Conservation (phyloP, 1,140 invertebrate species). For the Cyrtorhinus lividipennis region DNA sequence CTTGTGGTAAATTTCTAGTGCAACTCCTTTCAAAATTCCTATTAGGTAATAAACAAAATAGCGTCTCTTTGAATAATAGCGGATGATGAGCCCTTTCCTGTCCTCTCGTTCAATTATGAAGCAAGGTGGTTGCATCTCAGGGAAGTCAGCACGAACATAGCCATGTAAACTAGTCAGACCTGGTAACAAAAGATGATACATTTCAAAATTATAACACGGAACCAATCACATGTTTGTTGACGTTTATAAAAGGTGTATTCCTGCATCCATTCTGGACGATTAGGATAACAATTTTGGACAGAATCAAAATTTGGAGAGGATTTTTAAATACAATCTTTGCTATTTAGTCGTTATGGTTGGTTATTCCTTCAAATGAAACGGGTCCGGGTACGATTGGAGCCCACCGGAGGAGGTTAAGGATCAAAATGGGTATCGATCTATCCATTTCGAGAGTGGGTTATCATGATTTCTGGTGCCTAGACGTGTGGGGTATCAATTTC, state of each 20-base stretch:
- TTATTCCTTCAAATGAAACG: no score
- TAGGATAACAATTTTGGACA: neutral
- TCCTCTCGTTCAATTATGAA: constrained; percentile 95
- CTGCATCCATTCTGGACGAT: neutral
- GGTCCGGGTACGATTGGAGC: no score
- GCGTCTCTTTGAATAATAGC: constrained; percentile 80
- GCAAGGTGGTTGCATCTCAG: constrained; percentile 79
- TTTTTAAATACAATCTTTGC: neutral
- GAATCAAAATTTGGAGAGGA: no score
- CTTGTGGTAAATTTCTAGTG: constrained; percentile 26
- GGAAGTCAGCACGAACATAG: constrained; percentile 93
- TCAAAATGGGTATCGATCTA: no score
- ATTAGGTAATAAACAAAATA: constrained; percentile 94
- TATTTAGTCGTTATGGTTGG: no score
- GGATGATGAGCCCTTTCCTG: constrained; percentile 73
- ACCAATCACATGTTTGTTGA: neutral
- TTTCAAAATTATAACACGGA: neutral
- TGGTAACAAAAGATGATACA: constrained; percentile 20
- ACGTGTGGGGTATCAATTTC: no score
- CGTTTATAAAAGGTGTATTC: neutral
- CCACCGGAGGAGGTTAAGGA: no score
- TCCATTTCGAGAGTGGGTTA: no score
- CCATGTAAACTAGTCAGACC: constrained; percentile 89
- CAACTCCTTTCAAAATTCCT: constrained; percentile 81
- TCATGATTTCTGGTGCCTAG: no score